Conservation (phyloP, 2,888 invertebrate species). For the Thera obeliscata region DNA sequence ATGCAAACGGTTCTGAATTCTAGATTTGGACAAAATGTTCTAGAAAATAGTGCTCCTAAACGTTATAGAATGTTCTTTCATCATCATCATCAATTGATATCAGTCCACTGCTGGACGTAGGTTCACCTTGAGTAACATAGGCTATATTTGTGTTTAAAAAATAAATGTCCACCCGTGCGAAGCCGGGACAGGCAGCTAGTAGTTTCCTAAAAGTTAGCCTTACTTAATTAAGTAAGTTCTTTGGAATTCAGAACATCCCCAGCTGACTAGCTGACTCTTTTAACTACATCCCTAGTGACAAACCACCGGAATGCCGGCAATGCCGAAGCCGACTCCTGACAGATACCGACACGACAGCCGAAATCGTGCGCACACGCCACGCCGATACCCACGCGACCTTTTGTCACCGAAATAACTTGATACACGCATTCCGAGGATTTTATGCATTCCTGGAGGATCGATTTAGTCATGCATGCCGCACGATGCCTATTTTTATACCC, state of each 20-base stretch:
- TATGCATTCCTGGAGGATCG: slow-evolving; percentile 28
- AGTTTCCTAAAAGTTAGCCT: too few relatives aligned
- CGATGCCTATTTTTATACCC: slow-evolving; percentile 1
- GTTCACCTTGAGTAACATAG: too few relatives aligned
- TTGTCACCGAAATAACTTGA: slow-evolving; percentile 36
- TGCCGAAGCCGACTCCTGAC: slow-evolving; percentile 16
- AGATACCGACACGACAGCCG: slow-evolving; percentile 62
- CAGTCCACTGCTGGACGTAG: too few relatives aligned
- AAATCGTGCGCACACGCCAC: slow-evolving; percentile 71
- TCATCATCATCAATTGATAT: too few relatives aligned
- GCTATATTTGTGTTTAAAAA: too few relatives aligned
- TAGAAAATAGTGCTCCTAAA: too few relatives aligned
- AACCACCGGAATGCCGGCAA: slow-evolving; percentile 54
- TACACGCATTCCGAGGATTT: slow-evolving; percentile 39
- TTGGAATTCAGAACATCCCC: neutral
- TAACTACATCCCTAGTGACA: slow-evolving; percentile 2
- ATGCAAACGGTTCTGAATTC: too few relatives aligned
- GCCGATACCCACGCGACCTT: slow-evolving; percentile 34
- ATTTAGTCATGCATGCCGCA: slow-evolving; percentile 25
- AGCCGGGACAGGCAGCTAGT: too few relatives aligned
- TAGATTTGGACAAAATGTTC: too few relatives aligned
- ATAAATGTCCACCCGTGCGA: too few relatives aligned
- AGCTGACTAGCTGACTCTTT: neutral
- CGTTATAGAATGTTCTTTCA: too few relatives aligned
- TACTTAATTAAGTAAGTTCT: neutral